A percentile compares a stretch with the other conserved stretches of the same genome.
These are phyloP conservation scores for Isichthys henryi DNA, from an alignment of 2,113 vertebrate species.

Conservation along the genomic window DNA sequence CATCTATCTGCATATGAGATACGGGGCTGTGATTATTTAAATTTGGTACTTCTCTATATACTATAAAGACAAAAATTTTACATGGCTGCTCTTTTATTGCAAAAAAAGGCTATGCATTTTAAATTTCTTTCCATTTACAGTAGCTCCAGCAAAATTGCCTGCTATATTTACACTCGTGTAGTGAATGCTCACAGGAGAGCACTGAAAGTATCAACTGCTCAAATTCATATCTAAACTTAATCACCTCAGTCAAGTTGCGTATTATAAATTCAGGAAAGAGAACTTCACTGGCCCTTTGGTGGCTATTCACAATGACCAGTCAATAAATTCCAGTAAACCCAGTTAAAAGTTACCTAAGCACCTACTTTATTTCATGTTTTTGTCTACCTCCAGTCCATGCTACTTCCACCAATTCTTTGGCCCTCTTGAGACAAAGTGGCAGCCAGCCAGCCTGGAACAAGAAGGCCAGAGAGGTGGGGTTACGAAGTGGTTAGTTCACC, in stretches of 20 bases:
- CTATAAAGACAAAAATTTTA: background rate
- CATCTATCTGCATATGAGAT: background rate
- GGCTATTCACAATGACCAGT: background rate
- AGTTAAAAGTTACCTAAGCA: background rate
- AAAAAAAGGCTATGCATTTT: background rate
- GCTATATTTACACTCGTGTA: background rate
- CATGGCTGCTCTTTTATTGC: background rate
- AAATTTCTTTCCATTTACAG: background rate
- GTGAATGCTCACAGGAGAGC: background rate
- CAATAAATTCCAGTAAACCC: background rate
- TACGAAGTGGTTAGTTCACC: background rate
- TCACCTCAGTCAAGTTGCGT: background rate
- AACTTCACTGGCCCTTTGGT: background rate
- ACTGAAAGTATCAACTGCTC: background rate
- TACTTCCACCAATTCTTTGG: conserved; percentile 7
- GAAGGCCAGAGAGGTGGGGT: background rate
- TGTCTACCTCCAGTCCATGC: background rate
- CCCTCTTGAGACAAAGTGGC: background rate
- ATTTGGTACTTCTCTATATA: background rate
- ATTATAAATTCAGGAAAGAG: background rate
- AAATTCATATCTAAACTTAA: background rate
- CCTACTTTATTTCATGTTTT: background rate
- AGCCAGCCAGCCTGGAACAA: background rate
- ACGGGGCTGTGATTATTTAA: background rate
- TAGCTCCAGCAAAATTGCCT: background rate